phyloP scores from a whole-genome alignment of 2,797 vertebrate genomes.

The Neopelma chrysocephalum region DNA sequence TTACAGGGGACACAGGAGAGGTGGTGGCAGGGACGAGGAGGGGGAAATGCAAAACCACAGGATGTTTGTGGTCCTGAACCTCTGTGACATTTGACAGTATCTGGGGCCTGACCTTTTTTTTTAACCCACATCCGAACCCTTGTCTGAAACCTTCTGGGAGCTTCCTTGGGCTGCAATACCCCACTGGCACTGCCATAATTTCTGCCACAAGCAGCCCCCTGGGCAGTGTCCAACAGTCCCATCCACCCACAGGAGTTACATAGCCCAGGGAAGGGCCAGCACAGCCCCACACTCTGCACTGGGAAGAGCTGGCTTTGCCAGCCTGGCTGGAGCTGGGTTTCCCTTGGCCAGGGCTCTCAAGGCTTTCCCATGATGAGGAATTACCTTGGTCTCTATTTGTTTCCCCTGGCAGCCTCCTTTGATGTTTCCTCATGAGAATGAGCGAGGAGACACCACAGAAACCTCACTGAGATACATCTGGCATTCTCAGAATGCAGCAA shows the following conservation, averaged over 20 bases:
- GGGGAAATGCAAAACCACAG: background rate
- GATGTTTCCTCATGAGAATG: background rate
- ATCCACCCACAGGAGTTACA: rapidly evolving
- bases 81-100: background rate
- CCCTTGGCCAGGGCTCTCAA: background rate
- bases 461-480: background rate
- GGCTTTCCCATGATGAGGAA: background rate
- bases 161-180: background rate
- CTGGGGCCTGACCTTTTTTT: background rate
- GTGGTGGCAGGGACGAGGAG: rapidly evolving
- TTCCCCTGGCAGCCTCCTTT: background rate
- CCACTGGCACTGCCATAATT: rapidly evolving
- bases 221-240: background rate
- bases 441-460: background rate
- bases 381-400: background rate
- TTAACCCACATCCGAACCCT: background rate
- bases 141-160: background rate
- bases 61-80: background rate
- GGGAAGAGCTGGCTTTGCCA: background rate
- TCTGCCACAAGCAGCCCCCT: background rate
- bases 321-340: background rate
- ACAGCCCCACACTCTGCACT: background rate
- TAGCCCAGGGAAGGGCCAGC: background rate
- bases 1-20: background rate
- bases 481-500: background rate